Base-by-base conservation (phyloP, 2,797 vertebrate species). In the Notolabrus celidotus region DNA sequence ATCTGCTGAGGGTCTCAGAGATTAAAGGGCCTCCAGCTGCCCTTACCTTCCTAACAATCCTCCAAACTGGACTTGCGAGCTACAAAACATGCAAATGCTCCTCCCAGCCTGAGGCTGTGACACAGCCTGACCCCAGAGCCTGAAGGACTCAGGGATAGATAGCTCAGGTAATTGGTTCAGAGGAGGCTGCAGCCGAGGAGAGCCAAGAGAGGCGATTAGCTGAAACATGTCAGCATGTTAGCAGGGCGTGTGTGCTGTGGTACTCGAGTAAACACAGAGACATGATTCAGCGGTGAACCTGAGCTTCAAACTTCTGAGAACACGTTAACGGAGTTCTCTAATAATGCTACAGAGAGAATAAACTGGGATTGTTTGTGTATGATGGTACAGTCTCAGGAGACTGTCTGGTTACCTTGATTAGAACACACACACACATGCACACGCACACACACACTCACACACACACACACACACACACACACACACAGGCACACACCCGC, bases 1-100 rank as follows among this genome's bases (percentile, higher is more conserved):
- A 89, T 88, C 83, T 74, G 52, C 42, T 59, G 70, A 85, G 80
- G 73, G 79, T 80, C 79, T 74, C 53, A 33, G 39, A 73, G 86
- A 87, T 86, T 83, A 87, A 27, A 53, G 33, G 50, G 71, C 56
- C 56, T 54, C 49, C 65, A 71, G 76, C 81, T 86, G 83, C 77
- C 63, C 71, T 80, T 43, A 39, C 36, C 52, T 41, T 34, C 19
- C 27, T 2, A 10, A 15, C 15, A 20, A 15, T 60, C 42, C 71
- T 68, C 33, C 22, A 10, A 7, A 17, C 6, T 31, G 17, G 49
- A 10, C 49, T 19, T 11, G 51, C 14, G 31, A 10, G 27, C 22
- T 6, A 8, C 17, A 50, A 11, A 56, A 31, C 45, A 57, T 22
- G 19, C 59, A 65, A 36, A 17, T 27, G 2, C 29, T 36, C 2